Evolutionary conservation across 2,888 invertebrate genomes (phyloP).

Genomic region (Nasonia oneida): DNA sequence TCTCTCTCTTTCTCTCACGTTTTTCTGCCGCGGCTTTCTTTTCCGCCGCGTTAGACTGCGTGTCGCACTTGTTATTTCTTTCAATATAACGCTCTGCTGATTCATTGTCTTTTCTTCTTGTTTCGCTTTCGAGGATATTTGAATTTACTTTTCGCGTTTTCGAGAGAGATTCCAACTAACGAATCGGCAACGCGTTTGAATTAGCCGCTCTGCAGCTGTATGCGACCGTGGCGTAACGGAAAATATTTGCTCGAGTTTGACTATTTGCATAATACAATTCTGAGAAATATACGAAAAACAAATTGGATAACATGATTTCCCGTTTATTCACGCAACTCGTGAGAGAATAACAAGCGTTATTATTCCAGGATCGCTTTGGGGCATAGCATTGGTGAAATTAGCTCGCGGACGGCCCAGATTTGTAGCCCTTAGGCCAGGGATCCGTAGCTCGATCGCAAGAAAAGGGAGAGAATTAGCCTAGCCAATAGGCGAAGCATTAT

Average conservation of each 20-base stretch:
- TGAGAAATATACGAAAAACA: too few relatives aligned
- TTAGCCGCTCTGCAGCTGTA: neutral
- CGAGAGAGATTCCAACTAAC: neutral
- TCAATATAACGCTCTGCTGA: constrained; percentile 27
- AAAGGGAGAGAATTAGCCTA: neutral
- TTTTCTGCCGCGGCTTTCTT: neutral
- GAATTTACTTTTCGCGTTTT: neutral
- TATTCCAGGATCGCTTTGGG: neutral
- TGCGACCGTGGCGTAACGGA: too few relatives aligned
- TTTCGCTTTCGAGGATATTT: neutral
- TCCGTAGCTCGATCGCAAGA: neutral
- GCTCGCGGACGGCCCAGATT: neutral
- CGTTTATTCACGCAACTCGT: too few relatives aligned
- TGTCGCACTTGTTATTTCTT: constrained; percentile 8
- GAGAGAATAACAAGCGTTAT: neutral
- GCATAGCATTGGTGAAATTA: neutral
- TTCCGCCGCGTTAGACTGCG: neutral
- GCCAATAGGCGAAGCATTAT: neutral
- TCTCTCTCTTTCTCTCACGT: neutral
- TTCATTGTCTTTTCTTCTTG: constrained; percentile 14
- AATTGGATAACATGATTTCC: neutral
- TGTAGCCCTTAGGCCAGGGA: neutral
- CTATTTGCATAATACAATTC: too few relatives aligned
- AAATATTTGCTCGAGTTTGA: too few relatives aligned
- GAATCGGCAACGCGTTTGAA: neutral